Conservation (phyloP, 2,113 vertebrate species). For the Helogale parvula region DNA sequence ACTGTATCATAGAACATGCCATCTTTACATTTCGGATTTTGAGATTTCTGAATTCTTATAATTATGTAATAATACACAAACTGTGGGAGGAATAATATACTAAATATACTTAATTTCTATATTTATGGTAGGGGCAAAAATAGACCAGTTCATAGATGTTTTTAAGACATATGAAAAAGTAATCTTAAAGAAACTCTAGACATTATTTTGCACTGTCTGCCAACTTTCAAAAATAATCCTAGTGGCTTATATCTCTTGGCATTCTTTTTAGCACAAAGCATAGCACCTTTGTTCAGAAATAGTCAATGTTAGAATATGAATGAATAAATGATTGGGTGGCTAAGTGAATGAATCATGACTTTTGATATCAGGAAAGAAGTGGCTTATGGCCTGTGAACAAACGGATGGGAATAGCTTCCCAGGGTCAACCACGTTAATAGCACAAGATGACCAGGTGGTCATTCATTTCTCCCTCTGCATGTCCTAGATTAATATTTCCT, state of each 20-base stretch:
- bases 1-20: background rate
- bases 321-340: background rate
- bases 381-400: background rate
- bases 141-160: background rate
- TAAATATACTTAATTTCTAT: background rate
- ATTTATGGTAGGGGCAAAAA: background rate
- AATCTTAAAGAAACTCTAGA: background rate
- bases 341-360: background rate
- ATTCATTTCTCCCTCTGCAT: background rate
- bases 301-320: background rate
- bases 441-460: background rate
- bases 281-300: background rate
- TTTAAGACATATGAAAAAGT: background rate
- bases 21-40: background rate
- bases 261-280: background rate
- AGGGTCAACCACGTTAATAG: background rate
- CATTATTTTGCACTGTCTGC: background rate
- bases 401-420: background rate
- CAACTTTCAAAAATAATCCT: background rate
- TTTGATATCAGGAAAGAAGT: background rate
- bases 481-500: conserved; percentile 48
- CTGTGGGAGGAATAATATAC: background rate
- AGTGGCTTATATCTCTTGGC: background rate
- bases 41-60: background rate
- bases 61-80: background rate